Conservation (phyloP, 2,888 invertebrate species). For the Venusia cambrica region DNA sequence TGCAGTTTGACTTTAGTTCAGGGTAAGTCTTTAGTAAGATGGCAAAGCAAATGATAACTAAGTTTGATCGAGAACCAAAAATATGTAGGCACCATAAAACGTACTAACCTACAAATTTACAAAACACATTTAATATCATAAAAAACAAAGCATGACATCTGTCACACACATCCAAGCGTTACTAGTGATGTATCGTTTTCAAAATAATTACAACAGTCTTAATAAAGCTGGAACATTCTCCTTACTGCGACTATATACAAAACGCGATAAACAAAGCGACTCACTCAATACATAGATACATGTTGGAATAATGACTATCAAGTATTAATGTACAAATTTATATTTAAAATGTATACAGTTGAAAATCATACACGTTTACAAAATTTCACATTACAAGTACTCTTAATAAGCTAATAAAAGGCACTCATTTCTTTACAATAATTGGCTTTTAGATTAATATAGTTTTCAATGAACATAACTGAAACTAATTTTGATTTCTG, state of each 20-base stretch:
- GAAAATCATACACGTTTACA: conserved; percentile 6
- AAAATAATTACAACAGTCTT: conserved; percentile 59
- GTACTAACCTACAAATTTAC: too few species aligned
- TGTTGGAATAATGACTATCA: conserved; percentile 33
- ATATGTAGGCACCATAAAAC: too few species aligned
- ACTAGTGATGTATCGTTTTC: conserved; percentile 44
- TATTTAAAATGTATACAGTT: conserved; percentile 7
- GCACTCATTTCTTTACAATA: conserved; percentile 44
- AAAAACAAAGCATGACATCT: conserved; percentile 5
- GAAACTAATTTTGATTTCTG: too few species aligned
- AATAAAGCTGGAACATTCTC: conserved; percentile 42
- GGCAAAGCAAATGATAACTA: too few species aligned
- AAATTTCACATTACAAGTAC: conserved; percentile 30
- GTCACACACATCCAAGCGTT: conserved; percentile 10
- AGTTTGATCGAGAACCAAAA: too few species aligned
- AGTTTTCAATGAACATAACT: too few species aligned
- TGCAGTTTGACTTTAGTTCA: too few species aligned
- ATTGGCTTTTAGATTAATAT: too few species aligned
- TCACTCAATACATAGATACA: conserved; percentile 27
- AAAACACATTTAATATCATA: conserved; percentile 8
- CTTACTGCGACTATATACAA: conserved; percentile 25
- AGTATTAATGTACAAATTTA: conserved; percentile 4
- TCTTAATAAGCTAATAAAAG: conserved; percentile 53
- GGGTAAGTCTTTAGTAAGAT: too few species aligned
- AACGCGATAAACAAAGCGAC: conserved; percentile 32